Evolutionary conservation across 2,113 vertebrate species (phyloP).

Genomic region (Muntiacus muntjak): DNA sequence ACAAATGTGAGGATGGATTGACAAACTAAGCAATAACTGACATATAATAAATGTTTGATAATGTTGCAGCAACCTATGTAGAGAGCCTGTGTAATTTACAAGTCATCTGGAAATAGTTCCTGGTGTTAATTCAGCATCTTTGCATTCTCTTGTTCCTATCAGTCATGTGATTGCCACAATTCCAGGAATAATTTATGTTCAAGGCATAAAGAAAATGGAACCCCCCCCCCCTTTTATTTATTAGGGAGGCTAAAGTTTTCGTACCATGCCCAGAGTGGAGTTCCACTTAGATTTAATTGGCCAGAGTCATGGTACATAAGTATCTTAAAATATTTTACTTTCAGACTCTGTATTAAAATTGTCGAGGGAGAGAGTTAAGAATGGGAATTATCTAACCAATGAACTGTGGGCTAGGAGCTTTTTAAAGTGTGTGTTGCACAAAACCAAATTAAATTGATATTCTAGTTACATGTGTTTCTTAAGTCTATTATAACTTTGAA

Average conservation of each 20-base stretch:
- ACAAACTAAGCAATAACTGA: neutral
- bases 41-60: neutral
- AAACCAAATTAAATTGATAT: conserved; percentile 13
- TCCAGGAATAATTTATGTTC: neutral
- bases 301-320: neutral
- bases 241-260: neutral
- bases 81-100: neutral
- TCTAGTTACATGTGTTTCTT: neutral
- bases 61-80: neutral
- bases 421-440: neutral
- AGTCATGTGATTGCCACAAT: neutral
- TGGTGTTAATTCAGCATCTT: neutral
- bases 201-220: neutral
- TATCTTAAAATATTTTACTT: neutral
- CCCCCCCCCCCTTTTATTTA: neutral
- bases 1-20: neutral
- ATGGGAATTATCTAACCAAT: neutral
- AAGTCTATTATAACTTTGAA: neutral
- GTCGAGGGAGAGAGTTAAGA: neutral
- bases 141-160: neutral
- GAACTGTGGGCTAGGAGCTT: neutral
- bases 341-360: neutral
- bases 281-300: neutral
- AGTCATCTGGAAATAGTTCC: neutral
- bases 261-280: neutral